Base-by-base conservation (phyloP, 2,797 vertebrate genomes). In the Nannoperca australis region DNA sequence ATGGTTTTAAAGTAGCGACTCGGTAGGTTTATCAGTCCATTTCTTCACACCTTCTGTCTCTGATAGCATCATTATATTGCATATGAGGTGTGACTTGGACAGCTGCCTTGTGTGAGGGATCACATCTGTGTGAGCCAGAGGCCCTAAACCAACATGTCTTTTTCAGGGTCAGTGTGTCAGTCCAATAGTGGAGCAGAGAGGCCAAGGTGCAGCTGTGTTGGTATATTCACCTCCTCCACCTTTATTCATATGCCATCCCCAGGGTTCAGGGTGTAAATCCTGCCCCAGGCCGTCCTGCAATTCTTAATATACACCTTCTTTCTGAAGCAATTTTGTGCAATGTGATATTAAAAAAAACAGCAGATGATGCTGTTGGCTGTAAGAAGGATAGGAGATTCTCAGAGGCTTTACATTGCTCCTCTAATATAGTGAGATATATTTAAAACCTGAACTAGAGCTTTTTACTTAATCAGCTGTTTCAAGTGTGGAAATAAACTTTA, bases 151-250 rank as follows among this genome's bases (percentile, higher is more conserved):
- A 87, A 91, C 88, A 83, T 51, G 42, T 87, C 84, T 81, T 83
- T 64, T 75, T 87, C 91, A 93, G 93, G 93, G 92, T 93, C 93
- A 90, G 78, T 69, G 76, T 92, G 89, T 94, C 90, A 89, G 84
- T 82, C 73, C 89, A 85, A 91, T 91, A 92, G 90, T 90, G 74
- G 76, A 80, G 76, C 69, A 69, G 56, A 4, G 40, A 84, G 85
- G 88, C 82, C 84, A 88, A 79, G 76, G 89, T 85, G 74, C 85
- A 91, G 79, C 76, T 73, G 76, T 76, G 66, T 73, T 70, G 75
- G 60, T 83, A 54, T 71, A 83, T 78, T 44, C 78, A 71, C 73
- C 76, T 82, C 81, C 85, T 86, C 86, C 73, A 74, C 82, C 76
- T 81, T 75, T 59, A 87, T 70, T 79, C 83, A 49, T 73, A 44